phyloP scores from a whole-genome alignment of 1,140 invertebrate genomes.

The Oreohelix idahoensis region DNA sequence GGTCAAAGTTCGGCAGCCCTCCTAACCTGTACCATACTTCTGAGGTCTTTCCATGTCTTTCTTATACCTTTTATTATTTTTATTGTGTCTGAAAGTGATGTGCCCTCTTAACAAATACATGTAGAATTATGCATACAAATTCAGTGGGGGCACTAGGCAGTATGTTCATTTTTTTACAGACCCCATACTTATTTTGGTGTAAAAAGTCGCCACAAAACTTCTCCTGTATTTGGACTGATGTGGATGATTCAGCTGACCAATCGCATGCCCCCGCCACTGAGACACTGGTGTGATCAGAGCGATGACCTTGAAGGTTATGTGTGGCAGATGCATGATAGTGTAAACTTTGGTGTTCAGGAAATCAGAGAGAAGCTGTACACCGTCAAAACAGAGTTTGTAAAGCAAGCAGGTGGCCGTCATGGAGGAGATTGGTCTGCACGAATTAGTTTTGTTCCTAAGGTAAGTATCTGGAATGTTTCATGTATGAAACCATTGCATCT shows the following conservation, averaged over 20 bases:
- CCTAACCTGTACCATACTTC: too few relatives aligned
- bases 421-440: slow-evolving; percentile 95
- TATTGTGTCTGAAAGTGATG: too few relatives aligned
- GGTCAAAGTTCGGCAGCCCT: too few relatives aligned
- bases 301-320: slow-evolving; percentile 86
- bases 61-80: too few relatives aligned
- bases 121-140: too few relatives aligned
- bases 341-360: slow-evolving; percentile 91
- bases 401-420: slow-evolving; percentile 82
- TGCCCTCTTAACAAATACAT: too few relatives aligned
- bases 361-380: slow-evolving; percentile 86
- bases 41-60: too few relatives aligned
- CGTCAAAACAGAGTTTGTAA: slow-evolving; percentile 91
- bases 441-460: slow-evolving; percentile 81
- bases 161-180: slow-evolving; percentile 69
- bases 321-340: slow-evolving; percentile 94
- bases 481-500: too few relatives aligned
- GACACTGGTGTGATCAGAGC: slow-evolving; percentile 94
- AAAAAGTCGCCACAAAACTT: slow-evolving; percentile 89
- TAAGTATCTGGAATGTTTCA: too few relatives aligned
- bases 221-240: slow-evolving; percentile 92
- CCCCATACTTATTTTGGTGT: slow-evolving; percentile 86
- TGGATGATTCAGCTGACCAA: slow-evolving; percentile 85
- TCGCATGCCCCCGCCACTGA: slow-evolving; percentile 70
- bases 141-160: too few relatives aligned